Percentiles rank a stretch among this genome's conserved stretches.
Conservation (phyloP, 1,140 invertebrate species). For the Nebria ingens region DNA sequence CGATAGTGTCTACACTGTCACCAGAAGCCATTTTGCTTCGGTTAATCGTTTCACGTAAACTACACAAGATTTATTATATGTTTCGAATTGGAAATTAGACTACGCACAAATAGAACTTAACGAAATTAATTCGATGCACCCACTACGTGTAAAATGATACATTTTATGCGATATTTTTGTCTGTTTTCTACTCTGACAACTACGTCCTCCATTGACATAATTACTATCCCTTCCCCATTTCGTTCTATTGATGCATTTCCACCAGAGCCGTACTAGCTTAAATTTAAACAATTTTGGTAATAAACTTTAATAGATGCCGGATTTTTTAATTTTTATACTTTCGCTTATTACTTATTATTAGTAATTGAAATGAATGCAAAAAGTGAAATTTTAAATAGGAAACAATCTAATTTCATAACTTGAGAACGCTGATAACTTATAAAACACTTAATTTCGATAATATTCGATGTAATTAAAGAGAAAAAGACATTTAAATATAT, state of each 20-base stretch:
- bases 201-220: slow-evolving; percentile 18
- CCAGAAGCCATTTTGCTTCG: slow-evolving; percentile 54
- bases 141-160: slow-evolving; percentile 8
- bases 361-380: too few species aligned
- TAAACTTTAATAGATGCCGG: too few species aligned
- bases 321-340: too few species aligned
- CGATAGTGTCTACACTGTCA: slow-evolving; percentile 53
- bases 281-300: too few species aligned
- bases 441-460: too few species aligned
- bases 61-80: background rate
- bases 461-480: background rate
- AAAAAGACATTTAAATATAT: background rate
- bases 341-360: too few species aligned
- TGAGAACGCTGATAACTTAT: too few species aligned
- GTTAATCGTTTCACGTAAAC: background rate
- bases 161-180: slow-evolving; percentile 13
- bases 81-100: background rate
- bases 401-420: too few species aligned
- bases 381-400: too few species aligned
- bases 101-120: slow-evolving; percentile 1
- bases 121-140: background rate
- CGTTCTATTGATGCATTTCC: background rate
- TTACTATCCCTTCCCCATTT: slow-evolving; percentile 11
- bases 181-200: slow-evolving; percentile 18
- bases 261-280: too few species aligned